Evolutionary conservation across 2,888 invertebrate genomes (phyloP).

Genomic region (Leptodirus hochenwartii): DNA sequence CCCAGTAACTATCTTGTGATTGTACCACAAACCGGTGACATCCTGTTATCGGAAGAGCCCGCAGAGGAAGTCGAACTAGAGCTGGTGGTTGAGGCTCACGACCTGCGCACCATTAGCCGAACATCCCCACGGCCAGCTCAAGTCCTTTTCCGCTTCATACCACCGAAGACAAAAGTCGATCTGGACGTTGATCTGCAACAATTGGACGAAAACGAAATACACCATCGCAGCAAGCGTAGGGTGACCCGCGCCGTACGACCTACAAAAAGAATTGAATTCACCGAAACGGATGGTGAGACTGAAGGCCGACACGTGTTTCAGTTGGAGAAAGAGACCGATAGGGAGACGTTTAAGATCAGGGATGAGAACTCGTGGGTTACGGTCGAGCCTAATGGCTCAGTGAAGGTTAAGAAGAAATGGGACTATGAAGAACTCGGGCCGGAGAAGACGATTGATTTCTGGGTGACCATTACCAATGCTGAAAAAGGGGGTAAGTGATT

Average conservation of each 20-base stretch:
- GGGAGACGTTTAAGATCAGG: slow-evolving; percentile 82
- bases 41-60: slow-evolving; percentile 68
- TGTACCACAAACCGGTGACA: slow-evolving; percentile 82
- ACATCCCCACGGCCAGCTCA: slow-evolving; percentile 52
- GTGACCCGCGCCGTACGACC: slow-evolving; percentile 84
- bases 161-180: slow-evolving; percentile 35
- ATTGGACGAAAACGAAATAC: slow-evolving; percentile 25
- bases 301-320: slow-evolving; percentile 80
- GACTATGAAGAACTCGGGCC: slow-evolving; percentile 88
- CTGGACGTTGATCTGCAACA: slow-evolving; percentile 33
- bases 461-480: slow-evolving; percentile 84
- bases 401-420: slow-evolving; percentile 91
- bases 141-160: slow-evolving; percentile 55
- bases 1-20: slow-evolving; percentile 73
- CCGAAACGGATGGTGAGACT: slow-evolving; percentile 76
- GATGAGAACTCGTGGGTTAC: slow-evolving; percentile 91
- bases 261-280: slow-evolving; percentile 84
- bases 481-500: slow-evolving; percentile 66
- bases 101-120: slow-evolving; percentile 55
- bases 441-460: slow-evolving; percentile 89
- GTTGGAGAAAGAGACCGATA: slow-evolving; percentile 78
- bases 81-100: slow-evolving; percentile 66
- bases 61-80: slow-evolving; percentile 37
- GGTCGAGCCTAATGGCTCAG: slow-evolving; percentile 79
- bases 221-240: slow-evolving; percentile 54